Evolutionary conservation across 1,140 invertebrate genomes (phyloP).

Genomic region (Thrips palmi): DNA sequence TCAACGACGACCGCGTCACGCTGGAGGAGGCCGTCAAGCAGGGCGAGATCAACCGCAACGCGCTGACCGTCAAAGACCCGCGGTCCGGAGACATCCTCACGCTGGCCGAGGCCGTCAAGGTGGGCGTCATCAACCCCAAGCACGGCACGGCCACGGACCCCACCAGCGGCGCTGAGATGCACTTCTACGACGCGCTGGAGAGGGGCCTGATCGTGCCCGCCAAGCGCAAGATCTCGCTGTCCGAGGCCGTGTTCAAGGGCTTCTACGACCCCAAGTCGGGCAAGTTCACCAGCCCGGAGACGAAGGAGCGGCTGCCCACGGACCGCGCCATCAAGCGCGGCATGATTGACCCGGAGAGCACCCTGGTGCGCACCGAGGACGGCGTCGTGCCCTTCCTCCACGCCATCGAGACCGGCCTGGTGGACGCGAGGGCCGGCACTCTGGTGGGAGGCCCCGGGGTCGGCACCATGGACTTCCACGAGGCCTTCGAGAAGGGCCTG

Average conservation of each 20-base stretch:
- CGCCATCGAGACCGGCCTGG: slow-evolving; percentile 56
- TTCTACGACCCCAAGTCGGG: slow-evolving; percentile 55
- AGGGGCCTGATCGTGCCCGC: slow-evolving; percentile 61
- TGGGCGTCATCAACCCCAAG: slow-evolving; percentile 62
- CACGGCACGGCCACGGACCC: slow-evolving; percentile 61
- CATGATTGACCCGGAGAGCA: slow-evolving; percentile 61
- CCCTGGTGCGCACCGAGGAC: slow-evolving; percentile 52
- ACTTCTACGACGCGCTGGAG: slow-evolving; percentile 59
- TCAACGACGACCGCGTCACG: slow-evolving; percentile 50
- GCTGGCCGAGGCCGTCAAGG: slow-evolving; percentile 60
- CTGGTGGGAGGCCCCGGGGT: slow-evolving; percentile 36
- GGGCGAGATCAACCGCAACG: slow-evolving; percentile 54
- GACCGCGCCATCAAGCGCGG: slow-evolving; percentile 58
- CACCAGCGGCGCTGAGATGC: slow-evolving; percentile 46
- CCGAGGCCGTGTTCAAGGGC: slow-evolving; percentile 74
- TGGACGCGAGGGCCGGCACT: slow-evolving; percentile 52
- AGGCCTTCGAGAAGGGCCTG: slow-evolving; percentile 70
- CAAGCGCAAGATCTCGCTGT: slow-evolving; percentile 62
- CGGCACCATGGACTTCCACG: slow-evolving; percentile 55
- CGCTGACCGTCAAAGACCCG: slow-evolving; percentile 64
- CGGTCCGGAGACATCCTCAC: slow-evolving; percentile 57
- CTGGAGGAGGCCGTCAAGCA: slow-evolving; percentile 60
- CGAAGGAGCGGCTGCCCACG: slow-evolving; percentile 51
- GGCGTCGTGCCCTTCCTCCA: slow-evolving; percentile 60
- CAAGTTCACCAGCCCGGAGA: slow-evolving; percentile 46